phyloP scores from a whole-genome alignment of 2,888 invertebrate genomes.

The Sinopyrophorus schimmeli region DNA sequence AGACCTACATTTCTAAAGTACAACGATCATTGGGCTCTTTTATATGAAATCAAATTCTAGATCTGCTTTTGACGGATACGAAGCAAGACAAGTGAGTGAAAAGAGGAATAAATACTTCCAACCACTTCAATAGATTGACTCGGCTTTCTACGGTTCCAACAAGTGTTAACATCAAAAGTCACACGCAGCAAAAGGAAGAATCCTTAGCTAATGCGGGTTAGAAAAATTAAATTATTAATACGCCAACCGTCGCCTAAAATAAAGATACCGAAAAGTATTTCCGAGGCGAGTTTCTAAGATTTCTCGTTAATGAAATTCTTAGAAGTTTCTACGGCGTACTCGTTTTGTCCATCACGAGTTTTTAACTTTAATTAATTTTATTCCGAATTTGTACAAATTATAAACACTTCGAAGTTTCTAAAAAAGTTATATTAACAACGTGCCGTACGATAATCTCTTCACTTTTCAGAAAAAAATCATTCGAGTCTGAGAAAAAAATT shows the following conservation, averaged over 20 bases:
- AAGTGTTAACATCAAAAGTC: constrained; percentile 11
- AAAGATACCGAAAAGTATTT: constrained; percentile 10
- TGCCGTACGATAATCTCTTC: no score
- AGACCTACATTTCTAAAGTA: background rate
- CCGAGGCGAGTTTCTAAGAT: constrained; percentile 12
- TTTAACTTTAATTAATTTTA: constrained; percentile 17
- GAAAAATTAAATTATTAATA: constrained; percentile 13
- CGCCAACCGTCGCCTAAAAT: background rate
- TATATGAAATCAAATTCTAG: constrained; percentile 1
- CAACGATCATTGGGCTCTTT: constrained; percentile 7
- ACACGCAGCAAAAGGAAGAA: background rate
- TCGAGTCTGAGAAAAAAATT: no score
- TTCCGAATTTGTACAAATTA: constrained; percentile 12
- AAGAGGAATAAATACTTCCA: constrained; percentile 15
- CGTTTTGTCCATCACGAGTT: constrained; percentile 4
- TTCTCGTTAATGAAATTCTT: constrained; percentile 17
- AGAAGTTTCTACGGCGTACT: background rate
- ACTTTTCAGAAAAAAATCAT: no score
- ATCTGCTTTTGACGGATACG: constrained; percentile 13
- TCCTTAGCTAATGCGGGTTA: constrained; percentile 5
- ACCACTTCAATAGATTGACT: constrained; percentile 25
- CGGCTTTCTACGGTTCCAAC: constrained; percentile 12
- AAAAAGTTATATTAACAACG: no score
- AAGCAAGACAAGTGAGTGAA: constrained; percentile 20
- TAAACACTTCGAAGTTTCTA: no score